A percentile compares a stretch with the other conserved stretches of the same genome.
Conservation (phyloP, 1,140 invertebrate genomes). For the Agrypnia vestita region DNA sequence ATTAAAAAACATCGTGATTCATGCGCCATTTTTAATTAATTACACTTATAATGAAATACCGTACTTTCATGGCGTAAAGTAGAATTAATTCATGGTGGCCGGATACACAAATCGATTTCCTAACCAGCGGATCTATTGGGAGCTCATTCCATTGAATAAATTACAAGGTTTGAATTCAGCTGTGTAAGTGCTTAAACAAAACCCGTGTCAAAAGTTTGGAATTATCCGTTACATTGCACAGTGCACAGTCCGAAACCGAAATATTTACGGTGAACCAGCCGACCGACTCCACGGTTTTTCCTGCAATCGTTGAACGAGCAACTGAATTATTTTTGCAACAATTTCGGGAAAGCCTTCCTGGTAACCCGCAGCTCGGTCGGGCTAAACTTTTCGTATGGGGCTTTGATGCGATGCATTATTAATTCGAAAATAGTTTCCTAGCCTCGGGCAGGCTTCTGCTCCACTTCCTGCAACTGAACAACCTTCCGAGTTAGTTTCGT, state of each 20-base stretch:
- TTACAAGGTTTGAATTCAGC: too few relatives aligned
- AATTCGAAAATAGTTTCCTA: conserved; percentile 34
- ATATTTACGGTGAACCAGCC: conserved; percentile 8
- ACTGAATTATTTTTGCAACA: conserved; percentile 37
- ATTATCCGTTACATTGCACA: not conserved
- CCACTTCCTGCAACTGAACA: conserved; percentile 14
- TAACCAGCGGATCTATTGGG: too few relatives aligned
- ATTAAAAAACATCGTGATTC: too few relatives aligned
- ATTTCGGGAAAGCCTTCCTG: conserved; percentile 6
- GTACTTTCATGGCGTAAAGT: too few relatives aligned
- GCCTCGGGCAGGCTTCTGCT: conserved; percentile 2
- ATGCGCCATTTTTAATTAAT: too few relatives aligned
- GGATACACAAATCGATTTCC: too few relatives aligned
- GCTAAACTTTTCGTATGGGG: conserved; percentile 25
- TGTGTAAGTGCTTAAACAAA: conserved; percentile 1
- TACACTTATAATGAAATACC: too few relatives aligned
- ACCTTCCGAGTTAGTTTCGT: not conserved
- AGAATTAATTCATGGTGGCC: too few relatives aligned
- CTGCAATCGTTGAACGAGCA: conserved; percentile 2
- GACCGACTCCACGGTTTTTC: not conserved
- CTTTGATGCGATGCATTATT: conserved; percentile 39
- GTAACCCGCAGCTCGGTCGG: conserved; percentile 12
- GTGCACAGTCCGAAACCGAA: conserved; percentile 1
- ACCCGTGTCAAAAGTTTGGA: not conserved
- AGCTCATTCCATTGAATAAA: too few relatives aligned